phyloP scores from a whole-genome alignment of 2,113 vertebrate genomes.

The Thamnaconus septentrionalis region DNA sequence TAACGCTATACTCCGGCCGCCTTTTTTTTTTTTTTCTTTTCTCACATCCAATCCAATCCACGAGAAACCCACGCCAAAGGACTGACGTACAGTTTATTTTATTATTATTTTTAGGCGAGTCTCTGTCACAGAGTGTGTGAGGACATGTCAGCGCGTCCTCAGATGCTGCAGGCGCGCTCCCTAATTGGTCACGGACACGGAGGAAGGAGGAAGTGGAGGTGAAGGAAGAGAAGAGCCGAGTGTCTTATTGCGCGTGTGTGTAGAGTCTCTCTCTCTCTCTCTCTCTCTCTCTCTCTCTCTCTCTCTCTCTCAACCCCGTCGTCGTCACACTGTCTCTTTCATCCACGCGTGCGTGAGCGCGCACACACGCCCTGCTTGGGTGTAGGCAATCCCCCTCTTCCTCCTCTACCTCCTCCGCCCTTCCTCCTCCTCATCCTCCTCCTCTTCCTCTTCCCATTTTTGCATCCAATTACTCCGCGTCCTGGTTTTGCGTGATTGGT shows the following conservation, averaged over 20 bases:
- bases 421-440: no score
- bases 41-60: constrained; percentile 21
- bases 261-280: constrained; percentile 3
- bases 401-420: background rate
- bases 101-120: no score
- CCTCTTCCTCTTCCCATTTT: no score
- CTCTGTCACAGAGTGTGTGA: no score
- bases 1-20: constrained; percentile 45
- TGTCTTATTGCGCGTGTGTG: no score
- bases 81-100: background rate
- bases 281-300: constrained; percentile 25
- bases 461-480: constrained; percentile 12
- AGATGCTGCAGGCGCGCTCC: no score
- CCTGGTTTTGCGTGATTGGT: background rate
- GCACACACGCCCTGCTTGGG: constrained; percentile 16
- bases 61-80: constrained; percentile 29
- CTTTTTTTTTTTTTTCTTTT: no score
- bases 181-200: no score
- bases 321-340: background rate
- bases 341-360: constrained; percentile 6
- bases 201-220: no score
- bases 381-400: constrained; percentile 4
- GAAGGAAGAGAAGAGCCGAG: no score
- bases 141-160: no score
- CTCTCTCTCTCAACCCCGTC: constrained; percentile 7